Evolutionary conservation across 2,888 invertebrate species (phyloP).

Genomic region (Clepsis dumicolana): DNA sequence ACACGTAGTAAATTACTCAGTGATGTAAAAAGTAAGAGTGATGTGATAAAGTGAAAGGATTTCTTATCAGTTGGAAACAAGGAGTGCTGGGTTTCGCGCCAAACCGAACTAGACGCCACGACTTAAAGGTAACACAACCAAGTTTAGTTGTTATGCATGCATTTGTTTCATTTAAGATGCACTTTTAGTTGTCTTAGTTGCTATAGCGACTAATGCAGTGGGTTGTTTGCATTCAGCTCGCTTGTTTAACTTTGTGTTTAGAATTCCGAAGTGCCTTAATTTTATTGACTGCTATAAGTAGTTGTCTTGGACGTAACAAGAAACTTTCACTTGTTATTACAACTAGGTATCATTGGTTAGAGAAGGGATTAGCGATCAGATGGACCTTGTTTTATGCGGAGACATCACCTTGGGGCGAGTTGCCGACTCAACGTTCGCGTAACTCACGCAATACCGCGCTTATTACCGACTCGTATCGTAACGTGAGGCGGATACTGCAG

Average conservation of each 20-base stretch:
- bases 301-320: constrained; percentile 32
- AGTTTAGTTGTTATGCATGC: constrained; percentile 32
- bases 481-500: constrained; percentile 31
- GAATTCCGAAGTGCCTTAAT: neutral
- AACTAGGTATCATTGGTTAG: constrained; percentile 61
- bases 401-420: constrained; percentile 65
- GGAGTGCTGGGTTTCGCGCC: constrained; percentile 48
- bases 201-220: constrained; percentile 21
- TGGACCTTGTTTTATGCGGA: constrained; percentile 70
- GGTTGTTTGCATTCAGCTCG: neutral
- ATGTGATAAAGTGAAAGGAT: constrained; percentile 76
- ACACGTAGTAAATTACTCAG: constrained; percentile 50
- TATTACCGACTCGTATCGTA: constrained; percentile 14
- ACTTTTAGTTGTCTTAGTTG: too few species aligned
- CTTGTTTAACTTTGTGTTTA: neutral
- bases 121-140: constrained; percentile 38
- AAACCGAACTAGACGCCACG: constrained; percentile 42
- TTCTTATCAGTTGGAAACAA: constrained; percentile 44
- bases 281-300: neutral
- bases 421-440: constrained; percentile 38
- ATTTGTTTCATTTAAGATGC: constrained; percentile 13
- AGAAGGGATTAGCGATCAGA: constrained; percentile 72
- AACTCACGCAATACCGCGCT: constrained; percentile 42
- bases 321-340: constrained; percentile 68
- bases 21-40: constrained; percentile 68